Evolutionary conservation across 2,888 invertebrate species (phyloP).

Genomic region (Hofmannophila pseudospretella): DNA sequence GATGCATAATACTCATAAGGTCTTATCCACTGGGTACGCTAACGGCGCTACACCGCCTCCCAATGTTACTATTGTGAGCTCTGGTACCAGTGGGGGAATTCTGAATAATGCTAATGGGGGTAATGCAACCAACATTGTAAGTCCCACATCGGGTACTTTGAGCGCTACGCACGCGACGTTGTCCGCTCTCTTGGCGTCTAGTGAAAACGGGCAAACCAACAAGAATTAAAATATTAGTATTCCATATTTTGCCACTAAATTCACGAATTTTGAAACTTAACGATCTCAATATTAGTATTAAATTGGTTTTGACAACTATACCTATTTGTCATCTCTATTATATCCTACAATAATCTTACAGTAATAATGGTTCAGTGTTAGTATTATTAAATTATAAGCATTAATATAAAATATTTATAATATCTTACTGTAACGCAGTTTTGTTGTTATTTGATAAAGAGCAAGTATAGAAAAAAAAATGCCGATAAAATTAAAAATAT

Average conservation of each 20-base stretch:
- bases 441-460: too few relatives aligned
- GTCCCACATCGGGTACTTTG: conserved; percentile 56
- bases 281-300: conserved; percentile 5
- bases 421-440: too few relatives aligned
- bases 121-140: conserved; percentile 44
- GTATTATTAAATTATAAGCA: too few relatives aligned
- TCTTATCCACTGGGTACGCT: conserved; percentile 65
- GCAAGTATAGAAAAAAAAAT: too few relatives aligned
- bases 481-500: too few relatives aligned
- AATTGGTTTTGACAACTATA: neutral
- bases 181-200: conserved; percentile 61
- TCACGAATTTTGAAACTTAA: neutral
- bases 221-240: conserved; percentile 18
- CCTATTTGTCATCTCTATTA: too few relatives aligned
- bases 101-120: conserved; percentile 39
- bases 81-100: conserved; percentile 50
- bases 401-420: too few relatives aligned
- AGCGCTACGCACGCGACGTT: conserved; percentile 72
- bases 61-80: conserved; percentile 70
- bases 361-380: too few relatives aligned
- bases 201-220: conserved; percentile 29
- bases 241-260: neutral
- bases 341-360: too few relatives aligned
- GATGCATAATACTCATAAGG: conserved; percentile 74
- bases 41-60: conserved; percentile 65